Conservation (phyloP, 2,888 invertebrate genomes). For the Hyposoter dolosus region DNA sequence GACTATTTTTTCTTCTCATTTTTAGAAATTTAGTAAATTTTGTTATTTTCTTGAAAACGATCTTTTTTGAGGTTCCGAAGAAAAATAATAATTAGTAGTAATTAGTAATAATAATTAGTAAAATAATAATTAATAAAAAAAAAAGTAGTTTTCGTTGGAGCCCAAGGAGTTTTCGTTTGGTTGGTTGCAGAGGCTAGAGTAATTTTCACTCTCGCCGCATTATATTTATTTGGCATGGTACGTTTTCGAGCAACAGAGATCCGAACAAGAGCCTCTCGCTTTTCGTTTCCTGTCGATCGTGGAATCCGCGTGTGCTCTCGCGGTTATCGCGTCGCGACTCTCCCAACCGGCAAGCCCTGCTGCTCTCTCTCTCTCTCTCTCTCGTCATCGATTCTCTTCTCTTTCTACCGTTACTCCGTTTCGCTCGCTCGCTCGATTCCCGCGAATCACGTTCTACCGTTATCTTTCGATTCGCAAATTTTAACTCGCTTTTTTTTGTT, state of each 20-base stretch:
- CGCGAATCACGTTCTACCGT: conserved; percentile 64
- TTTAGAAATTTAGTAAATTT: too few species aligned
- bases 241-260: neutral
- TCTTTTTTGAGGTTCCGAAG: too few species aligned
- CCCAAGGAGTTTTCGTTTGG: too few species aligned
- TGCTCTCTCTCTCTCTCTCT: neutral
- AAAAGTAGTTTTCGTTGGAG: too few species aligned
- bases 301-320: conserved; percentile 26
- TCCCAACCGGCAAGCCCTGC: conserved; percentile 40
- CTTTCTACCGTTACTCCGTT: conserved; percentile 67
- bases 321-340: conserved; percentile 48
- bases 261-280: conserved; percentile 42
- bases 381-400: conserved; percentile 25
- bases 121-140: too few species aligned
- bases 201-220: conserved; percentile 34
- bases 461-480: conserved; percentile 65
- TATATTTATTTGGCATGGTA: conserved; percentile 31
- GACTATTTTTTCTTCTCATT: too few species aligned
- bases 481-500: conserved; percentile 54
- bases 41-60: too few species aligned
- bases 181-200: conserved; percentile 9
- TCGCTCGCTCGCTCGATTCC: conserved; percentile 44
- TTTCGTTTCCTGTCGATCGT: conserved; percentile 60
- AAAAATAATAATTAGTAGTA: too few species aligned
- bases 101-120: too few species aligned